Evolutionary conservation across 2,888 invertebrate species (phyloP).

Genomic region (Chrysolina haemoptera): DNA sequence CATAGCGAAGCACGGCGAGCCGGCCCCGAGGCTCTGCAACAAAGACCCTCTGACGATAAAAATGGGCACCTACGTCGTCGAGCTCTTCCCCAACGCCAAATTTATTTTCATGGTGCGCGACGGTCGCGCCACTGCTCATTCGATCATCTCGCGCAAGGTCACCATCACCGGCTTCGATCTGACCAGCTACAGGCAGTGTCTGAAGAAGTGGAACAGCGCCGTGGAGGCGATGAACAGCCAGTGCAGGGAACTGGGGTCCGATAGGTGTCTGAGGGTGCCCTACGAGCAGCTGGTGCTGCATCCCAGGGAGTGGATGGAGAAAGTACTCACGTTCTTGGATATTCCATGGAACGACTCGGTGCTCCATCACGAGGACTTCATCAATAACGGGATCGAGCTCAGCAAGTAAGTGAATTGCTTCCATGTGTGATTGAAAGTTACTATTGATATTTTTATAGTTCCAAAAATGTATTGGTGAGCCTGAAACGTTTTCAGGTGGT

Average conservation of each 20-base stretch:
- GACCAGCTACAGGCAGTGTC: slow-evolving; percentile 92
- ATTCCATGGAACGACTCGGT: slow-evolving; percentile 97
- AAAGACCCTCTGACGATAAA: slow-evolving; percentile 99
- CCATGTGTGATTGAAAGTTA: no score
- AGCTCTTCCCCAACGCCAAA: slow-evolving; percentile 97
- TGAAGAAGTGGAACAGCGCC: slow-evolving; percentile 97
- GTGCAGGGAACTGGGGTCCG: slow-evolving; percentile 85
- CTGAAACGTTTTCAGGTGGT: no score
- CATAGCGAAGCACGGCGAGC: slow-evolving; percentile 95
- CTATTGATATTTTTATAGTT: no score
- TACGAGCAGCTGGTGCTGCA: slow-evolving; percentile 98
- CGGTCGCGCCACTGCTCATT: slow-evolving; percentile 98
- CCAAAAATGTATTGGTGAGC: no score
- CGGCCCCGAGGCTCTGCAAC: slow-evolving; percentile 96
- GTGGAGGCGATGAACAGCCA: slow-evolving; percentile 95
- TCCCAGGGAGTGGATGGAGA: slow-evolving; percentile 90
- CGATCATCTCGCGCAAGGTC: slow-evolving; percentile 96
- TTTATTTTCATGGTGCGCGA: slow-evolving; percentile 99
- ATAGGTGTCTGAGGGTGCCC: slow-evolving; percentile 88
- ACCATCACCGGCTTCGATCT: slow-evolving; percentile 81
- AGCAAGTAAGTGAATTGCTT: slow-evolving; percentile 84
- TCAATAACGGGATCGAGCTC: slow-evolving; percentile 95
- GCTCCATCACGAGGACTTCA: slow-evolving; percentile 96
- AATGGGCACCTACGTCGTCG: slow-evolving; percentile 94
- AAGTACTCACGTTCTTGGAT: slow-evolving; percentile 89